A percentile compares a stretch with the other conserved stretches of the same genome.
Evolutionary conservation across 2,113 vertebrate species (phyloP).

Genomic region (Dissostichus mawsoni): DNA sequence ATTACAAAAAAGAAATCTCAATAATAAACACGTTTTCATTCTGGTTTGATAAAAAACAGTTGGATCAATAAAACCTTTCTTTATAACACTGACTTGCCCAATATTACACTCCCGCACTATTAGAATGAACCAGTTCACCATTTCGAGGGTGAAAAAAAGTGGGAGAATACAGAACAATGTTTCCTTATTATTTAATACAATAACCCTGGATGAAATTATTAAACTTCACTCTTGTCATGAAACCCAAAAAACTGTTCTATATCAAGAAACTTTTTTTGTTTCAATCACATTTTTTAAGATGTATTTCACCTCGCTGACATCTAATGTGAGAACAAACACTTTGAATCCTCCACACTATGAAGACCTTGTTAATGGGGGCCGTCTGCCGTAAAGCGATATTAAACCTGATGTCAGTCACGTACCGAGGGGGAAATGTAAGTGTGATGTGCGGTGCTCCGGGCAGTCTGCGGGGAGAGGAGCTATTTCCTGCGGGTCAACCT

Average conservation of each 20-base stretch:
- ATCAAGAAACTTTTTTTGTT: neutral
- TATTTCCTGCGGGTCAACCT: constrained; percentile 61
- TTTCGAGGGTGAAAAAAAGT: neutral
- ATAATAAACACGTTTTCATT: neutral
- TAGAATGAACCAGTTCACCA: too few species aligned
- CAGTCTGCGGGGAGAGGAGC: constrained; percentile 27
- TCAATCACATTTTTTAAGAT: neutral
- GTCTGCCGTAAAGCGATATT: neutral
- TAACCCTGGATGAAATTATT: neutral
- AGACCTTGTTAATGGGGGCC: neutral
- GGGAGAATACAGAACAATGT: neutral
- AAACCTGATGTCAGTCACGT: neutral
- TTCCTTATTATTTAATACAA: neutral
- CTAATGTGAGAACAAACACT: neutral
- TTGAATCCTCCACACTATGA: neutral
- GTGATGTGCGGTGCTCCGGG: neutral
- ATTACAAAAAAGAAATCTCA: neutral
- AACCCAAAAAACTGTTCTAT: neutral
- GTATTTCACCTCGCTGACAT: neutral
- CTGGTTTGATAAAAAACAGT: neutral
- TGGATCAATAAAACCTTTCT: neutral
- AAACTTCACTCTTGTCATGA: neutral
- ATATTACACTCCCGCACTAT: too few species aligned
- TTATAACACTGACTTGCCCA: neutral
- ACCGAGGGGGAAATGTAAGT: neutral